phyloP scores from a whole-genome alignment of 2,888 invertebrate species.

The Mechanitis mazaeus region DNA sequence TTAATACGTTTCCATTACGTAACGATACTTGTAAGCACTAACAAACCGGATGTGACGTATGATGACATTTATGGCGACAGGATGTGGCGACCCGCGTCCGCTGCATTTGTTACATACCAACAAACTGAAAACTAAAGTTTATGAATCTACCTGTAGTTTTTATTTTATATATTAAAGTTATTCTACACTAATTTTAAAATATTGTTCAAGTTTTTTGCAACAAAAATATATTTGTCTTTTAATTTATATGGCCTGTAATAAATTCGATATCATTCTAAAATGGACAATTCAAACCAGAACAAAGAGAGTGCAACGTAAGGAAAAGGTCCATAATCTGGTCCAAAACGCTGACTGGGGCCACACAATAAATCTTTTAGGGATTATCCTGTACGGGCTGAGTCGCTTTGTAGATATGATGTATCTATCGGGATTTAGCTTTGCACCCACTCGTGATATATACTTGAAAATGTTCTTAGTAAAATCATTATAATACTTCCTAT shows the following conservation, averaged over 20 bases:
- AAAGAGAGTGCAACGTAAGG: conserved; percentile 25
- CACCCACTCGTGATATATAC: conserved; percentile 9
- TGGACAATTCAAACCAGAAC: conserved; percentile 9
- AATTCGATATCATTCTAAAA: conserved; percentile 10
- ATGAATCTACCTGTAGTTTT: not conserved
- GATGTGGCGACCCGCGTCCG: conserved; percentile 15
- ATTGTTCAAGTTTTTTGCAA: too few species aligned
- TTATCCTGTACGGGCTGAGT: conserved; percentile 36
- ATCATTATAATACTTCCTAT: too few species aligned
- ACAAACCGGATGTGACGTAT: conserved; percentile 15
- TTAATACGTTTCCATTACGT: conserved; percentile 7
- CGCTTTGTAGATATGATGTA: conserved; percentile 29
- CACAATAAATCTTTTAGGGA: conserved; percentile 40
- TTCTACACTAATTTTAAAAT: too few species aligned
- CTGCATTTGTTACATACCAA: conserved; percentile 12
- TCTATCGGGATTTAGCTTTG: conserved; percentile 14
- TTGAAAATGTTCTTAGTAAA: not conserved
- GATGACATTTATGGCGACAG: conserved; percentile 17
- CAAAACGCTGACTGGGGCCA: conserved; percentile 29
- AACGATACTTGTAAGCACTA: conserved; percentile 13
- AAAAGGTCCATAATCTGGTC: conserved; percentile 26
- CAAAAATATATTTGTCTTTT: too few species aligned
- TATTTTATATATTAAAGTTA: too few species aligned
- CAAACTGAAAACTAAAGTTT: conserved; percentile 5
- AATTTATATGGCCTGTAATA: not conserved